Percentiles rank a stretch among this genome's conserved stretches.
Evolutionary conservation across 2,113 vertebrate species (phyloP).

Genomic region (Sisor rabdophorus): DNA sequence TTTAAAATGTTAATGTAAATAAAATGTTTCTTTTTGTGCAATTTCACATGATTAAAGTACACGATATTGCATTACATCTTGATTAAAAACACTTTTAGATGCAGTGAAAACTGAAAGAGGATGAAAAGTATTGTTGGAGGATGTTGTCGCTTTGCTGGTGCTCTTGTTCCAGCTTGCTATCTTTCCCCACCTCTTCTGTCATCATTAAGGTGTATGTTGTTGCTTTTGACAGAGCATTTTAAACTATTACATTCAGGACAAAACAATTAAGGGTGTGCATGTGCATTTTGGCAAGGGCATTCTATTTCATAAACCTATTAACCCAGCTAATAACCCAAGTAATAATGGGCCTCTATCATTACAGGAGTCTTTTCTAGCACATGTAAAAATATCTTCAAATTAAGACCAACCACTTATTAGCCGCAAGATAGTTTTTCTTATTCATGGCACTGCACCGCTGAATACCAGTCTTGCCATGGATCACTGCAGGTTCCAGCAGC

Average conservation of each 20-base stretch:
- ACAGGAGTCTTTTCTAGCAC: background rate
- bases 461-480: slow-evolving; percentile 27
- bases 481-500: background rate
- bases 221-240: background rate
- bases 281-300: background rate
- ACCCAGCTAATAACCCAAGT: background rate
- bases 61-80: background rate
- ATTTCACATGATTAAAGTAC: background rate
- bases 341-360: background rate
- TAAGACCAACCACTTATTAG: slow-evolving; percentile 2
- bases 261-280: background rate
- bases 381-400: background rate
- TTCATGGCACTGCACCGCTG: slow-evolving; percentile 22
- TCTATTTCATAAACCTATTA: slow-evolving; percentile 1
- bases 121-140: background rate
- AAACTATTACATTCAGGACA: background rate
- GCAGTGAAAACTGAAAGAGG: background rate
- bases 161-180: background rate
- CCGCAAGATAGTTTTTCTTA: slow-evolving; percentile 36
- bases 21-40: background rate
- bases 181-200: background rate
- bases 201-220: background rate
- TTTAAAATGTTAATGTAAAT: background rate
- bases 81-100: background rate
- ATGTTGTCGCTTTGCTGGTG: background rate